Conservation (phyloP, 2,113 vertebrate genomes). For the Chaetops frenatus region DNA sequence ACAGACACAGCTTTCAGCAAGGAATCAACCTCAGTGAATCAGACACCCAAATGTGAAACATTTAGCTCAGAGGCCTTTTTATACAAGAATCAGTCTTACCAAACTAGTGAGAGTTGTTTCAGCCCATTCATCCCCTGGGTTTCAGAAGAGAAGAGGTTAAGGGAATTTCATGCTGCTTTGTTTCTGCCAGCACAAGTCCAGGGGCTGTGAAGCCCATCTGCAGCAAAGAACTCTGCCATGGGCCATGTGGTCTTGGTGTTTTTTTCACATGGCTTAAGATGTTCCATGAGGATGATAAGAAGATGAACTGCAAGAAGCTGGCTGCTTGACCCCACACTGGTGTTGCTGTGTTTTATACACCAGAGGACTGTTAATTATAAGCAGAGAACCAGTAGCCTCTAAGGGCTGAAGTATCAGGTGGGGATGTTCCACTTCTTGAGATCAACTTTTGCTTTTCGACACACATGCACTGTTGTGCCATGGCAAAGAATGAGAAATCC, state of each 20-base stretch:
- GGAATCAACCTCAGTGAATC: constrained; percentile 1
- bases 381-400: background rate
- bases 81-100: background rate
- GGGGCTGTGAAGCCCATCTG: constrained; percentile 21
- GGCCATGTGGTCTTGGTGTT: background rate
- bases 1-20: background rate
- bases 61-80: background rate
- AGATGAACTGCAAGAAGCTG: constrained; percentile 27
- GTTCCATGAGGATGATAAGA: background rate
- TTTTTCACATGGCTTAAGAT: constrained; percentile 6
- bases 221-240: constrained; percentile 31
- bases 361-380: constrained; percentile 29
- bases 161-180: background rate
- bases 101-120: background rate
- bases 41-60: constrained; percentile 12
- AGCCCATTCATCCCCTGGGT: background rate
- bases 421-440: background rate
- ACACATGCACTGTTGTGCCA: rapidly evolving
- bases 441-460: background rate
- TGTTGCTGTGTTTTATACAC: background rate
- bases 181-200: background rate
- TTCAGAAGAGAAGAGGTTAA: background rate
- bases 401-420: background rate
- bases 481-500: background rate
- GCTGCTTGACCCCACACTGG: constrained; percentile 15